Evolutionary conservation across 2,113 vertebrate species (phyloP).

Genomic region (Ginglymostoma cirratum): DNA sequence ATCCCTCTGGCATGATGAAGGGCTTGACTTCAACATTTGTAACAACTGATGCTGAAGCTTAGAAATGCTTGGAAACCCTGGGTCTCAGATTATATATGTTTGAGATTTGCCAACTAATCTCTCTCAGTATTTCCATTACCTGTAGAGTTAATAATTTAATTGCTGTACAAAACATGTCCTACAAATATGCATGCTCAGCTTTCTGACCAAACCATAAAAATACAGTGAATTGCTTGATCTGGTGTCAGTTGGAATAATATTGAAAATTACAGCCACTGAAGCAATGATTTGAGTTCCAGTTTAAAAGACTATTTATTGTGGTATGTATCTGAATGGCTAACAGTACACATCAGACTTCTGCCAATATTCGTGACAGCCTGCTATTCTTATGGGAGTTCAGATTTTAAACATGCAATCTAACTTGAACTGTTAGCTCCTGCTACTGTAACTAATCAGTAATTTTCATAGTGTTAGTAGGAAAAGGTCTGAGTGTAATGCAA

Average conservation of each 20-base stretch:
- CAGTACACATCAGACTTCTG: not conserved
- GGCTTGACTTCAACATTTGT: not conserved
- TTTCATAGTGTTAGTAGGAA: not conserved
- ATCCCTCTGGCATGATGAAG: not conserved
- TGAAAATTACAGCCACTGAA: not conserved
- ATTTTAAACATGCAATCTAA: not conserved
- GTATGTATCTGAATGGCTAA: not conserved
- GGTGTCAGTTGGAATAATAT: not conserved
- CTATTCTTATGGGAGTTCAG: not conserved
- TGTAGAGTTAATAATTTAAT: not conserved
- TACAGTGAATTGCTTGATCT: not conserved
- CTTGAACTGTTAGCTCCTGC: not conserved
- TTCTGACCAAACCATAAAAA: not conserved
- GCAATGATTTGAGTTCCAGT: not conserved
- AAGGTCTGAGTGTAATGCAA: not conserved
- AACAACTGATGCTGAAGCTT: not conserved
- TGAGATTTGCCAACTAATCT: not conserved
- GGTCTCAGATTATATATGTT: not conserved
- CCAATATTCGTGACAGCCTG: not conserved
- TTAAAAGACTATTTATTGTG: not conserved
- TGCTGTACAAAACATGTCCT: not conserved
- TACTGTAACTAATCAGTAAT: not conserved
- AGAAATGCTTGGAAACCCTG: not conserved
- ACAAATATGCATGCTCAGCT: not conserved
- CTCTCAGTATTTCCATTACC: not conserved